A percentile compares a stretch with the other conserved stretches of the same genome.
phyloP scores from a whole-genome alignment of 2,113 vertebrate species.

The Calidris pugnax region DNA sequence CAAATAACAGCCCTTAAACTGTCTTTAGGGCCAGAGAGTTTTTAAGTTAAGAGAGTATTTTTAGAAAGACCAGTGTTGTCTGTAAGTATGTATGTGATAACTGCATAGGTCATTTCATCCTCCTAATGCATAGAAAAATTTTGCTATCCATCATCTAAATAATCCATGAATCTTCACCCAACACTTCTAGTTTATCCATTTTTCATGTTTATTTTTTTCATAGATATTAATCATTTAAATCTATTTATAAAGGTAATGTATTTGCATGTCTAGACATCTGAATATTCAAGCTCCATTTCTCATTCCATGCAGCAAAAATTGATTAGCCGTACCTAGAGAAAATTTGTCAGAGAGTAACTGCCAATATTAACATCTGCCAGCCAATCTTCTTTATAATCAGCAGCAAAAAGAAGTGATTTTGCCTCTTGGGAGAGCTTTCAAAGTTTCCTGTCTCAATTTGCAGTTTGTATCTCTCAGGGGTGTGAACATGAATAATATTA shows the following conservation, averaged over 20 bases:
- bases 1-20: neutral
- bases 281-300: slow-evolving; percentile 29
- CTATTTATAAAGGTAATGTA: slow-evolving; percentile 61
- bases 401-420: slow-evolving; percentile 64
- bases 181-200: slow-evolving; percentile 28
- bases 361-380: slow-evolving; percentile 71
- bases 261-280: slow-evolving; percentile 27
- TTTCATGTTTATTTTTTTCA: slow-evolving; percentile 36
- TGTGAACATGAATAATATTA: neutral
- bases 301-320: slow-evolving; percentile 55
- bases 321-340: slow-evolving; percentile 55
- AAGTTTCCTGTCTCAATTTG: slow-evolving; percentile 40
- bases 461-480: slow-evolving; percentile 32
- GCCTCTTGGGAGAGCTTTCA: slow-evolving; percentile 48
- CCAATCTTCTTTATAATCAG: slow-evolving; percentile 61
- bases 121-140: neutral
- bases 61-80: neutral
- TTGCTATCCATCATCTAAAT: neutral
- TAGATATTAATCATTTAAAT: slow-evolving; percentile 54
- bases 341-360: slow-evolving; percentile 70
- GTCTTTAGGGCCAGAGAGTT: neutral
- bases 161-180: neutral
- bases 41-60: neutral
- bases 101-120: neutral
- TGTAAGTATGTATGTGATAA: neutral